phyloP scores from a whole-genome alignment of 2,113 vertebrate species.

The Mus musculus region GRCm39 chr5:39811501-39812000 shows the following conservation, averaged over 20 bases:
- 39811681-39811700: background rate
- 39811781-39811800: accelerated
- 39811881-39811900: accelerated
- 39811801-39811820: accelerated
- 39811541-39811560: background rate
- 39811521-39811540: background rate
- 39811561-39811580: background rate
- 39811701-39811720: background rate
- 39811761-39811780: background rate
- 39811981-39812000: accelerated
- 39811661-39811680: background rate
- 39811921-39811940: accelerated
- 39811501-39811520: background rate
- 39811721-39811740: accelerated
- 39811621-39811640: background rate
- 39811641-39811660: background rate
- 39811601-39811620: background rate
- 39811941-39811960: accelerated
- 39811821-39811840: accelerated
- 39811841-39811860: accelerated
- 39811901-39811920: background rate
- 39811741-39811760: background rate
- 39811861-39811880: accelerated
- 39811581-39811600: background rate
- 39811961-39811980: accelerated